Evolutionary conservation across 2,797 vertebrate species (phyloP).

Genomic region (Yasuhikotakia modesta): DNA sequence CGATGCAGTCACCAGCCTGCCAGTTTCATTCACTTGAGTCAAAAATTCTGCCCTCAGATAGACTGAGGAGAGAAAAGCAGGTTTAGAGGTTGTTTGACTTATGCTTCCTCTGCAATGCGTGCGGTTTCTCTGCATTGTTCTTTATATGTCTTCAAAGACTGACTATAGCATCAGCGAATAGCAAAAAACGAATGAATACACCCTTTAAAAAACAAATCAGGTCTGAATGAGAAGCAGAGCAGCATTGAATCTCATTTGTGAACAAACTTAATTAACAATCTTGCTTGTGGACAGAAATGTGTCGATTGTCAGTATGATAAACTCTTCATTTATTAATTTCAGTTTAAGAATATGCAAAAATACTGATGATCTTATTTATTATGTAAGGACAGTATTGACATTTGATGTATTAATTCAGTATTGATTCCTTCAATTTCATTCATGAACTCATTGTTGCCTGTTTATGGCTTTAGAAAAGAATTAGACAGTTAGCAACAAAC

Average conservation of each 20-base stretch:
- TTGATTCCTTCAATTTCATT: too few species aligned
- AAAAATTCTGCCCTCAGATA: conserved; percentile 47
- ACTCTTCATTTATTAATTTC: not conserved
- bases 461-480: too few species aligned
- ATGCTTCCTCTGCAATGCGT: not conserved
- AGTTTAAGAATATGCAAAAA: too few species aligned
- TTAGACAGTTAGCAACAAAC: too few species aligned
- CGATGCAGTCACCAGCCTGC: conserved; percentile 8
- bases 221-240: not conserved
- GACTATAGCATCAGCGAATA: conserved; percentile 3
- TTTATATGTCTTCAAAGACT: not conserved
- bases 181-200: conserved; percentile 18
- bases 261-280: not conserved
- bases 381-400: too few species aligned
- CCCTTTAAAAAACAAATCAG: not conserved
- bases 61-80: not conserved
- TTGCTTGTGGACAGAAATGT: not conserved
- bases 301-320: not conserved
- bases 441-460: too few species aligned
- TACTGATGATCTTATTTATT: too few species aligned
- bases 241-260: not conserved
- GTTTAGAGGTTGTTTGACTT: too few species aligned
- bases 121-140: too few species aligned
- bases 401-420: too few species aligned
- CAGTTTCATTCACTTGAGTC: conserved; percentile 7